Conservation (phyloP, 2,113 vertebrate genomes). For the Pheucticus melanocephalus region DNA sequence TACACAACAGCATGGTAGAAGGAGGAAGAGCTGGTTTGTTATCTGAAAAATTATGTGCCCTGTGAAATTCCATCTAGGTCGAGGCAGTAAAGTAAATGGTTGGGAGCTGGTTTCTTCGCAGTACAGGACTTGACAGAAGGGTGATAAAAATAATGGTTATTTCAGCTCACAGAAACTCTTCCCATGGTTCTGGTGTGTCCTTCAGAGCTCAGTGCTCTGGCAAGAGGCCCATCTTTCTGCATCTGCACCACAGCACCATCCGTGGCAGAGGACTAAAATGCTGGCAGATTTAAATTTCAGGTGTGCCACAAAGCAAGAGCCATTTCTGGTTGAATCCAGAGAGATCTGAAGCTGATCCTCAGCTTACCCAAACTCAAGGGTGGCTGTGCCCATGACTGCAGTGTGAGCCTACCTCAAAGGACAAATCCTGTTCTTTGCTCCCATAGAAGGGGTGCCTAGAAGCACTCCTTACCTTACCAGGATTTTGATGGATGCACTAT, state of each 20-base stretch:
- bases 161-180: background rate
- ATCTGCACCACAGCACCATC: background rate
- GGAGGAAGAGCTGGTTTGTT: background rate
- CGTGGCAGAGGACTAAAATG: background rate
- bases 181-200: background rate
- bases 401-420: background rate
- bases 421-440: background rate
- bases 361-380: background rate
- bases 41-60: background rate
- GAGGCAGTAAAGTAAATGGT: background rate
- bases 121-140: background rate
- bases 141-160: background rate
- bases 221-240: background rate
- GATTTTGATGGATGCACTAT: background rate
- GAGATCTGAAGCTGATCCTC: background rate
- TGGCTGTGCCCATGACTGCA: background rate
- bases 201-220: background rate
- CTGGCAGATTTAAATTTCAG: background rate
- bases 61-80: background rate
- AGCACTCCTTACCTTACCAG: background rate
- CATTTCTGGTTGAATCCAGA: background rate
- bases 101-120: background rate
- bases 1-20: background rate
- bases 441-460: background rate
- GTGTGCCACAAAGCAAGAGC: background rate